Base-by-base conservation (phyloP, 2,113 vertebrate species). In the Cyanistes caeruleus region DNA sequence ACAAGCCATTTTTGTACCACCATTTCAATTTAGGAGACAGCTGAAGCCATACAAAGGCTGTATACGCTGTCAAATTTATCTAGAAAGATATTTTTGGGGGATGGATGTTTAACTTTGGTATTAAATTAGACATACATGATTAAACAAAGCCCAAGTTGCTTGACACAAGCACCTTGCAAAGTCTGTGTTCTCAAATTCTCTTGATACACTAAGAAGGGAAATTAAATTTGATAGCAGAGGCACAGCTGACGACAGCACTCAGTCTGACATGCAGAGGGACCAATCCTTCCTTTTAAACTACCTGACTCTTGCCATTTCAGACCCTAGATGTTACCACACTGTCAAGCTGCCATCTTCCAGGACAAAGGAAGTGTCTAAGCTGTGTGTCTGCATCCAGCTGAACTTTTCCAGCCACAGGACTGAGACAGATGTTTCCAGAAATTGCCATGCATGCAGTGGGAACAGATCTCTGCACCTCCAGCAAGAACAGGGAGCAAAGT, bases 361-460 rank as follows among this genome's bases (percentile, higher is more conserved):
- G 18, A 74, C 24, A 39, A 89, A 77, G 67, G 31, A 65, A 86
- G 25, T 30, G 31, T 55, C 68, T 46, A 35, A 41, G 35, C 44
- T 16, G 16, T 5, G 14, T 48, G 18, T 9, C 65, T 93, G 24
- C 35, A 53, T 18, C 55, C 41, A 75, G 67, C 33, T 77, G 59
- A 80, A 84, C 35, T 59, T 24, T 65, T 82, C 64, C 60, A 64
- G 30, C 37, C 73, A 53, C 22, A 56, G 51, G 22, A 60, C 39
- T 77, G 59, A 65, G 46, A 59, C 43, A 76, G 43, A 83, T 1
- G 3, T 49, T 83, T 74, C 76, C 67, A 28, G 1, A 52, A 79
- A 44, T 6, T 64, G 56, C 16, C 1, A 35, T 18, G 28, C 8
- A 48, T 0, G 0, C 11, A 0, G 0, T 46, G 44, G 78, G 55